Percentiles rank a stretch among this genome's conserved stretches.
These are phyloP conservation scores for Dipodomys stephensi DNA, from an alignment of 2,113 vertebrate genomes.

Conservation along the genomic window DNA sequence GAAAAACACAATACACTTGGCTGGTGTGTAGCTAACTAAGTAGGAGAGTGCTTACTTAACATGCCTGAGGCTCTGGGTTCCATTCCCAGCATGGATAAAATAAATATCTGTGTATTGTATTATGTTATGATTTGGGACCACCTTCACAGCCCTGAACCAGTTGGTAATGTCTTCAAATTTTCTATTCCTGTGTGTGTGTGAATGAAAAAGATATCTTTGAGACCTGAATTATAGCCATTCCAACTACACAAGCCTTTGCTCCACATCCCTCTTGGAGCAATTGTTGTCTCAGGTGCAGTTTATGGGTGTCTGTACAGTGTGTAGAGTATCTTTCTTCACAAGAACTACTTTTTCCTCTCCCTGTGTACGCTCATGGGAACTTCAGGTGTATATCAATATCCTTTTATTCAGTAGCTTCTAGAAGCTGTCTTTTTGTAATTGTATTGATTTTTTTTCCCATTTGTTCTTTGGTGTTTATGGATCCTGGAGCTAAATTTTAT, in stretches of 20 bases:
- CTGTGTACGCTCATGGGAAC: neutral
- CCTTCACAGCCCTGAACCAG: neutral
- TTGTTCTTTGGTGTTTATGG: neutral
- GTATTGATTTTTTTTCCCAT: neutral
- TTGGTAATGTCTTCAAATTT: neutral
- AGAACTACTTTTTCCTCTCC: neutral
- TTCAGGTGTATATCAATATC: neutral
- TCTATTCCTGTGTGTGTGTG: neutral
- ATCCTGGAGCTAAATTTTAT: slow-evolving; percentile 5
- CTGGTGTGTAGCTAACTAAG: neutral
- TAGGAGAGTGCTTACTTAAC: neutral
- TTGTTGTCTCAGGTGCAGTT: neutral
- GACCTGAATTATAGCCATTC: neutral
- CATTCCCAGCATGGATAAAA: neutral
- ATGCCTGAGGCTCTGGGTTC: neutral
- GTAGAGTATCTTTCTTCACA: neutral
- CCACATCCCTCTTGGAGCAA: too few relatives aligned
- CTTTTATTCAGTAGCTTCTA: neutral
- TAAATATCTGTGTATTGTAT: neutral
- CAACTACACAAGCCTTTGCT: neutral
- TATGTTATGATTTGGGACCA: neutral
- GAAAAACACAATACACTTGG: too few relatives aligned
- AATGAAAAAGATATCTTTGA: neutral
- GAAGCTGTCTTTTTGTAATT: neutral
- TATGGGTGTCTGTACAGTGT: neutral